Percentiles rank a stretch among this genome's conserved stretches.
Conservation (phyloP, 2,888 invertebrate genomes). For the Leucania comma region DNA sequence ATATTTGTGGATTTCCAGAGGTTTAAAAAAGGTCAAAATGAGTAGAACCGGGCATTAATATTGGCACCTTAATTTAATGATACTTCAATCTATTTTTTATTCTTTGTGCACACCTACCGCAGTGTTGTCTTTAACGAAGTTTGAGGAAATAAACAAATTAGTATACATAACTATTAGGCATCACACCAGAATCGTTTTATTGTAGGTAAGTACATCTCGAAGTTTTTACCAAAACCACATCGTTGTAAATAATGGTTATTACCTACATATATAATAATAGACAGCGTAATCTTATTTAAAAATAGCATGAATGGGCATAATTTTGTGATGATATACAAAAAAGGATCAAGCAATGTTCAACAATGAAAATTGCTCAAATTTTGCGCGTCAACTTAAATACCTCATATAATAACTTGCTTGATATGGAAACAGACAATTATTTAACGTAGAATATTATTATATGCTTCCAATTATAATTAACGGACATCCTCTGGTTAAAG, state of each 20-base stretch:
- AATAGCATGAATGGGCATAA: conserved; percentile 31
- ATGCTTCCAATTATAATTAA: conserved; percentile 53
- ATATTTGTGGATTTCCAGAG: too few relatives aligned
- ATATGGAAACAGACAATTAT: conserved; percentile 55
- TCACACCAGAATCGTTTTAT: background rate
- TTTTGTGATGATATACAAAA: conserved; percentile 27
- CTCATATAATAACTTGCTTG: conserved; percentile 11
- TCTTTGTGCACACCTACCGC: too few relatives aligned
- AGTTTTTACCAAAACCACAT: background rate
- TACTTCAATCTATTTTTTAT: too few relatives aligned
- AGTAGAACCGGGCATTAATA: too few relatives aligned
- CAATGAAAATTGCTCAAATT: conserved; percentile 27
- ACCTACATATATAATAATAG: background rate
- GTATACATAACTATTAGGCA: too few relatives aligned
- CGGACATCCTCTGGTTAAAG: conserved; percentile 59
- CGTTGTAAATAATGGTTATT: conserved; percentile 5
- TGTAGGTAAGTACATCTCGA: background rate
- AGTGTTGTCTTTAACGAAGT: too few relatives aligned
- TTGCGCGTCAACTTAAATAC: conserved; percentile 2
- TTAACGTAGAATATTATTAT: conserved; percentile 37
- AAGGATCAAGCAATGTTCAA: background rate
- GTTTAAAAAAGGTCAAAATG: too few relatives aligned
- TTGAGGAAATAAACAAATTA: too few relatives aligned
- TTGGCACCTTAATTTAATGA: too few relatives aligned
- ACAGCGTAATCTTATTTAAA: background rate